Percentiles rank a stretch among this genome's conserved stretches.
Conservation (phyloP, 64 coral and sea anemone genomes). For the Acropora tenuis region DNA sequence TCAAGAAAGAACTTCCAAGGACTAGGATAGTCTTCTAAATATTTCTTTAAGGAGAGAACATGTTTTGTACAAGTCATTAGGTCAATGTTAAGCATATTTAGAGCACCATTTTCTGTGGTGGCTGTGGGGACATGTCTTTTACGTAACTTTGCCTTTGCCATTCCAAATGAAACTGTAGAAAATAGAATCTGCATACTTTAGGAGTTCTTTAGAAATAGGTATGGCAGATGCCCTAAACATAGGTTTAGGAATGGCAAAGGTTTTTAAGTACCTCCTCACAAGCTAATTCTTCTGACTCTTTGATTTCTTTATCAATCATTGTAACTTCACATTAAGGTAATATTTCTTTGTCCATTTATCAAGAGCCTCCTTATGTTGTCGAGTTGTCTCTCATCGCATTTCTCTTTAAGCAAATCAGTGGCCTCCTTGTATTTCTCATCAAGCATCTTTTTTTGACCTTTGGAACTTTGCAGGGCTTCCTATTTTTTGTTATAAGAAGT, state of each 20-base stretch:
- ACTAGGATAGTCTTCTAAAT: not conserved
- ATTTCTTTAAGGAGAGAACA: constrained; percentile 42
- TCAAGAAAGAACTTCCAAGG: constrained; percentile 10
- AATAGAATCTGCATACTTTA: not conserved
- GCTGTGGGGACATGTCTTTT: not conserved
- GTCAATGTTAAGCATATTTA: constrained; percentile 46
- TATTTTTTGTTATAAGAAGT: too few relatives aligned
- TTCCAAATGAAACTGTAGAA: constrained; percentile 45
- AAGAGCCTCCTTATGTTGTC: too few relatives aligned
- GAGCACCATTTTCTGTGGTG: not conserved
- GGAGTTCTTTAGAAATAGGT: not conserved
- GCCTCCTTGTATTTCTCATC: too few relatives aligned
- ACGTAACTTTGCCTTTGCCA: constrained; percentile 43
- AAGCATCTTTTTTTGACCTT: too few relatives aligned
- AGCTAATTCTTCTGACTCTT: not conserved
- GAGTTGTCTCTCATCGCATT: too few relatives aligned
- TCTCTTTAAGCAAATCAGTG: too few relatives aligned
- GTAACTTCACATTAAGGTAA: too few relatives aligned
- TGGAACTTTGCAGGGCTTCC: too few relatives aligned
- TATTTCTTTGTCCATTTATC: too few relatives aligned
- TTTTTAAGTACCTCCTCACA: not conserved
- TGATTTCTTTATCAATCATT: too few relatives aligned
- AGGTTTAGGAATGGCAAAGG: not conserved
- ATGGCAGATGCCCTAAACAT: not conserved
- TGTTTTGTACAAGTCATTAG: not conserved